These are phyloP conservation scores for Petrocephalus zakoni DNA, from an alignment of 2,113 vertebrate genomes.

Conservation along the genomic window DNA sequence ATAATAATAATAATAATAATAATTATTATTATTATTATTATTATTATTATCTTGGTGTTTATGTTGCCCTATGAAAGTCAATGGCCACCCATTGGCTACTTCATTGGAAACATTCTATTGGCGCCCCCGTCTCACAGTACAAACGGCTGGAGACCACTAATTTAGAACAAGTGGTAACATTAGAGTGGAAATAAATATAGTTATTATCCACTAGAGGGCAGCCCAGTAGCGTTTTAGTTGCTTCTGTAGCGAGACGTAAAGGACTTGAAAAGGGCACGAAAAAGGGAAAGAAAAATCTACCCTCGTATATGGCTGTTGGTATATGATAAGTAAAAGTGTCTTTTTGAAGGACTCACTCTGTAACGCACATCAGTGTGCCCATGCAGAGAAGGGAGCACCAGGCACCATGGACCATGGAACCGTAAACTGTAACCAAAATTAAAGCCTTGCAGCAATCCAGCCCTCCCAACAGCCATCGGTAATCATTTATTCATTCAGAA, in stretches of 20 bases:
- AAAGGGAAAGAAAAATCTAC: not conserved
- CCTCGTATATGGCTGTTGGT: not conserved
- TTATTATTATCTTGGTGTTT: not conserved
- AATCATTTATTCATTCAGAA: not conserved
- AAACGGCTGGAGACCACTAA: not conserved
- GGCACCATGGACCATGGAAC: not conserved
- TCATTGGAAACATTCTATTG: not conserved
- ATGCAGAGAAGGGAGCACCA: not conserved
- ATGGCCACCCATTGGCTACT: not conserved
- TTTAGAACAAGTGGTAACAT: not conserved
- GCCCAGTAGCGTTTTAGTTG: not conserved
- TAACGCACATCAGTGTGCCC: not conserved
- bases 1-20: not conserved
- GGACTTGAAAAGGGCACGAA: not conserved
- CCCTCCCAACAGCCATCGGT: not conserved
- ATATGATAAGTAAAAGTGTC: not conserved
- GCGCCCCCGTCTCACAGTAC: not conserved
- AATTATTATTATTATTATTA: not conserved
- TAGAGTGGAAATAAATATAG: not conserved
- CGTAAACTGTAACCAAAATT: not conserved
- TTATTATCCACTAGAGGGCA: not conserved
- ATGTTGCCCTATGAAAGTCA: not conserved
- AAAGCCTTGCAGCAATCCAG: not conserved
- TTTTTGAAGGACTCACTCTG: not conserved
- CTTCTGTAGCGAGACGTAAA: not conserved